Percentiles rank a stretch among this genome's conserved stretches.
Evolutionary conservation across 2,797 vertebrate species (phyloP).

Genomic region (Lepidocolaptes lacrymiger): DNA sequence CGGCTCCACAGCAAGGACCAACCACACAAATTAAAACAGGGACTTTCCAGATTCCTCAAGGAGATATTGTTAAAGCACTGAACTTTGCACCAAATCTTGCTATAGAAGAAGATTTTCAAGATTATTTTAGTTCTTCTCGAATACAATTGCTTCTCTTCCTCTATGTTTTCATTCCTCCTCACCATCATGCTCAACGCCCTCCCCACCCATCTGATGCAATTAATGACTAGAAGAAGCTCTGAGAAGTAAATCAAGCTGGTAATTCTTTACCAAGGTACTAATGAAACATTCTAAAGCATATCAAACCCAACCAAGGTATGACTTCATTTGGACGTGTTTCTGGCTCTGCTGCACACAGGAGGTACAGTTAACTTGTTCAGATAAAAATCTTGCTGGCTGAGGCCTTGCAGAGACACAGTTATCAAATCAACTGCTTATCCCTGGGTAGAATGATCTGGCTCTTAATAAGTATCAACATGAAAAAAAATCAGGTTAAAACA

Average conservation of each 20-base stretch:
- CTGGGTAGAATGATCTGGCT: background rate
- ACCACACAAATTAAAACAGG: background rate
- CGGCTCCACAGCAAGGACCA: accelerated
- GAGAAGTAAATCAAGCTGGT: background rate
- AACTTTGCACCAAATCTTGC: background rate
- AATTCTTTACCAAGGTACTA: background rate
- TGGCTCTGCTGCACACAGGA: background rate
- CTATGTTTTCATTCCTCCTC: background rate
- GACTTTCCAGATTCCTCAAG: background rate
- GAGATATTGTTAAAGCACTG: background rate
- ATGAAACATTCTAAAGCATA: background rate
- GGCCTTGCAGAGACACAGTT: background rate
- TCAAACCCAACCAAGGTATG: background rate
- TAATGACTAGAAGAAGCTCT: background rate
- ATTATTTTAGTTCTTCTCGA: background rate
- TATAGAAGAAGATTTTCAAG: background rate
- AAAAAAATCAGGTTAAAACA: background rate
- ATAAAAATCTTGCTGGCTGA: background rate
- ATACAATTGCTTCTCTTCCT: background rate
- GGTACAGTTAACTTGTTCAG: background rate
- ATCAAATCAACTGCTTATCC: background rate
- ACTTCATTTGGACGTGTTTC: background rate
- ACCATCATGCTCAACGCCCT: background rate
- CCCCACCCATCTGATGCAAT: background rate
- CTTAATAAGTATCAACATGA: background rate